Base-by-base conservation (phyloP, 2,888 invertebrate genomes). In the Pollenia angustigena region DNA sequence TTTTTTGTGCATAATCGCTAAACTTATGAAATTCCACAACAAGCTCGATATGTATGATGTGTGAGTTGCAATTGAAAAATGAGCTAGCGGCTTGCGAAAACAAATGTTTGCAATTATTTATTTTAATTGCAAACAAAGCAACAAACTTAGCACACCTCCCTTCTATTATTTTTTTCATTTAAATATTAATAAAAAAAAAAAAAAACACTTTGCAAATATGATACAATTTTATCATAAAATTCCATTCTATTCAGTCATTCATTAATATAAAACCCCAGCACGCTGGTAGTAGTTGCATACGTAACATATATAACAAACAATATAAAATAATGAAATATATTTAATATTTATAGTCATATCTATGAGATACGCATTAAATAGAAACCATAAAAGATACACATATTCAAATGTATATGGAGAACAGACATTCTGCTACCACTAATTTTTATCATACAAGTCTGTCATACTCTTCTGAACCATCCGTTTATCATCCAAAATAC, bases 241-340 rank as follows among this genome's bases (percentile, higher is more conserved):
- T 64, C 62, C 62, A 52, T 52, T 75, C 62, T 44, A 74, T 72
- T 48, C 46, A 48, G 42, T 66, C 23, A 72, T 64, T 81, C 18
- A 66, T 74, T 66, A 56, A 32, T 62, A 48, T 10, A 12, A 62
- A 11, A 32, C 48, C 40, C 48, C 40, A 40, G 52, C 50, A 9
- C 14, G 60, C 62, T 64, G n/a, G n/a, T 62, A 42, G 52, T 10
- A 42, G 16, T 32, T 75, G 18, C 75, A 18, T 62, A 52, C 75
- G 42, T 75, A 23, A 64, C 44, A 64, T 42, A 9, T 50, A 4
- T n/a, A 18, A 52, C 75, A 75, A 42, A 44, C 14, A 75, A 62
- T 50, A 50, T 64, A 4, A 32, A 23, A 48, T 32, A 32, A 32
- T 32, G 4, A 14, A 75, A 48, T 32, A 18, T 16, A 52, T 64